Percentiles rank a stretch among this genome's conserved stretches.
Evolutionary conservation across 1,140 invertebrate genomes (phyloP).

Genomic region (Laodelphax striatellus): DNA sequence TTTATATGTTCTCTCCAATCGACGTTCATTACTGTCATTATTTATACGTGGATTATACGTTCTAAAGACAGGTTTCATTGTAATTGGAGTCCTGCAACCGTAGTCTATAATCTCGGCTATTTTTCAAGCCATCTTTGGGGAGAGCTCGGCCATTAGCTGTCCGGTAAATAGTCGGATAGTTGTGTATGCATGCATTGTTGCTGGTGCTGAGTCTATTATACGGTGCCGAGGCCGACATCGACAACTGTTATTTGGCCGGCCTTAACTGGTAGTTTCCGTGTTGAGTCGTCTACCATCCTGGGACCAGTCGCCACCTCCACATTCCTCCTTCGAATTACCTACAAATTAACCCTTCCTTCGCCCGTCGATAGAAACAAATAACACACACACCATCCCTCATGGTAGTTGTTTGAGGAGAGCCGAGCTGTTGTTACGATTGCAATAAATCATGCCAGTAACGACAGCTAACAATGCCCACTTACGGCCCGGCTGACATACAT

Average conservation of each 20-base stretch:
- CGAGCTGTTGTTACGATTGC: too few relatives aligned
- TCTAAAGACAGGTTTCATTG: conserved; percentile 10
- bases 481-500: too few relatives aligned
- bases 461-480: too few relatives aligned
- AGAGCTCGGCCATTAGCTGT: background rate
- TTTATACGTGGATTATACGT: conserved; percentile 8
- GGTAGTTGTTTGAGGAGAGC: too few relatives aligned
- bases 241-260: conserved; percentile 6
- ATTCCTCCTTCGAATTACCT: too few relatives aligned
- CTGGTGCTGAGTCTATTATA: background rate
- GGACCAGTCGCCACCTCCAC: too few relatives aligned
- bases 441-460: too few relatives aligned
- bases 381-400: too few relatives aligned
- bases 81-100: conserved; percentile 3
- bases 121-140: background rate
- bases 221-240: background rate
- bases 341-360: too few relatives aligned
- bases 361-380: too few relatives aligned
- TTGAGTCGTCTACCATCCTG: too few relatives aligned
- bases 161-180: background rate
- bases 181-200: conserved; percentile 9
- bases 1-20: conserved; percentile 12
- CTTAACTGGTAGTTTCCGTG: conserved; percentile 7
- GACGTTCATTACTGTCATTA: conserved; percentile 15
- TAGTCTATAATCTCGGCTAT: conserved; percentile 7